These are phyloP conservation scores for Caprella mutica DNA, from an alignment of 2,888 invertebrate species.

Conservation along the genomic window DNA sequence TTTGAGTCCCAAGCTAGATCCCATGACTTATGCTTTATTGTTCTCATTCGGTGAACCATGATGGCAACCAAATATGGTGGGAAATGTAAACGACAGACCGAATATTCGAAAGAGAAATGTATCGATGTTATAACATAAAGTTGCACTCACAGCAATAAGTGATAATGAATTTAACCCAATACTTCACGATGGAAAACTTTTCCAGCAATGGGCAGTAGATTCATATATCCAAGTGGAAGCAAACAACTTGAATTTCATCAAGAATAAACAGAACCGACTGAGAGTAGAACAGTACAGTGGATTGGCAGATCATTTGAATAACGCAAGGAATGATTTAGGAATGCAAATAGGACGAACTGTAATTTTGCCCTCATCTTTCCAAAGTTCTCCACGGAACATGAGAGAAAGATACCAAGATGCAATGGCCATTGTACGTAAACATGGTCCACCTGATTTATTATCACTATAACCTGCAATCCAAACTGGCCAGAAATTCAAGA, in stretches of 20 bases:
- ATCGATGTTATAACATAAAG: not conserved
- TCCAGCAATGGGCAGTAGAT: slow-evolving; percentile 2
- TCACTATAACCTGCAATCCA: slow-evolving; percentile 43
- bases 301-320: not conserved
- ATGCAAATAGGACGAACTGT: slow-evolving; percentile 1
- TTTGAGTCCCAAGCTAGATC: not conserved
- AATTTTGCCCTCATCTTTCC: slow-evolving; percentile 36
- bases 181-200: not conserved
- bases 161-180: not conserved
- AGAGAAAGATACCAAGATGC: too few species aligned
- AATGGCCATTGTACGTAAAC: slow-evolving; percentile 40
- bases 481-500: slow-evolving; percentile 41
- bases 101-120: not conserved
- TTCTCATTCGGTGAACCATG: not conserved
- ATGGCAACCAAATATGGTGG: not conserved
- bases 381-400: slow-evolving; percentile 40
- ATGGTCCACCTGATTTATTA: slow-evolving; percentile 42
- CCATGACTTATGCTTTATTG: not conserved
- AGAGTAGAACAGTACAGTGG: not conserved
- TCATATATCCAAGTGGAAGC: not conserved
- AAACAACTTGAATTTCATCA: not conserved
- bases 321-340: not conserved
- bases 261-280: not conserved
- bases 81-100: too few species aligned
- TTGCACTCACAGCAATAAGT: not conserved